A percentile compares a stretch with the other conserved stretches of the same genome.
Evolutionary conservation across 2,888 invertebrate species (phyloP).

Genomic region (Euphydryas editha): DNA sequence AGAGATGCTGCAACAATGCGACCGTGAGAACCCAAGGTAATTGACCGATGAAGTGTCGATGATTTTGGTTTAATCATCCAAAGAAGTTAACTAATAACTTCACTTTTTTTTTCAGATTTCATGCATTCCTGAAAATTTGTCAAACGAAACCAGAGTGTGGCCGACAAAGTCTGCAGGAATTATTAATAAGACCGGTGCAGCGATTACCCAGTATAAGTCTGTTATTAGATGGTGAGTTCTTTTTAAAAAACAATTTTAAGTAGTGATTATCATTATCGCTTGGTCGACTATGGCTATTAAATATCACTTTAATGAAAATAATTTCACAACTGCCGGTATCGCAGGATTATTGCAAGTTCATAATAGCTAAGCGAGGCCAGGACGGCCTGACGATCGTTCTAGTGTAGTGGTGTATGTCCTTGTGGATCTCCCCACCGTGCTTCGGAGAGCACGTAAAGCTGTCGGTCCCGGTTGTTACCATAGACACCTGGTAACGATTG

Average conservation of each 20-base stretch:
- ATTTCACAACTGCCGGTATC: no score
- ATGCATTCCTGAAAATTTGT: slow-evolving; percentile 98
- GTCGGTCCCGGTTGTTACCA: no score
- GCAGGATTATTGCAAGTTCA: no score
- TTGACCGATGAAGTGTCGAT: slow-evolving; percentile 3
- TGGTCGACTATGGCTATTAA: no score
- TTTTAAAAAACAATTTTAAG: neutral
- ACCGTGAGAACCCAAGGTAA: slow-evolving; percentile 93
- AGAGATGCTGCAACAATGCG: slow-evolving; percentile 95
- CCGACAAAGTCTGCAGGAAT: slow-evolving; percentile 96
- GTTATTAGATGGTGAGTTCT: slow-evolving; percentile 91
- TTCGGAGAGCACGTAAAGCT: no score
- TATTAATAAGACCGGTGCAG: slow-evolving; percentile 98
- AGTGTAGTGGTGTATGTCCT: no score
- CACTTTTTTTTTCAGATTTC: slow-evolving; percentile 85
- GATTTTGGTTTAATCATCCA: neutral
- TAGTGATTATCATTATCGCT: neutral
- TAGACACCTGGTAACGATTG: no score
- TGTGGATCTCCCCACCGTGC: no score
- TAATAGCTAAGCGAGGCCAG: no score
- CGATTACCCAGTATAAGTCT: slow-evolving; percentile 97
- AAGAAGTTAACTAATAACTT: neutral
- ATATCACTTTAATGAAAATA: no score
- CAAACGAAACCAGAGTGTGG: slow-evolving; percentile 98
- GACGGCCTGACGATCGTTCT: no score